Evolutionary conservation across 37 sponge, comb jelly and placozoan species (phyloP).

Genomic region (Dysidea cf. avara): DNA sequence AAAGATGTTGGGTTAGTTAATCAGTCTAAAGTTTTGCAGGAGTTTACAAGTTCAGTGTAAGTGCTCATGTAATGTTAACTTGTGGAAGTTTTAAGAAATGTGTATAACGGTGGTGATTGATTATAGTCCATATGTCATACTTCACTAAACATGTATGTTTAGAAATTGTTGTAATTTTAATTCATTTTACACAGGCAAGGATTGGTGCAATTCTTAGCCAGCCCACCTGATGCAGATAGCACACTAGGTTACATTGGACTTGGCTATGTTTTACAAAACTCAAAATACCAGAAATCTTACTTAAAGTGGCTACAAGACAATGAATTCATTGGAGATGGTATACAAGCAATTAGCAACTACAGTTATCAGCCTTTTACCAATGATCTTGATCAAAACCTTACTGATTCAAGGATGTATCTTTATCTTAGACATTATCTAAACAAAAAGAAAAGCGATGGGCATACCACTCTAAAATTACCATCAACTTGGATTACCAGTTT

Average conservation of each 20-base stretch:
- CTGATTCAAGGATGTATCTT: conserved; percentile 42
- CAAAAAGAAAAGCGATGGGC: background rate
- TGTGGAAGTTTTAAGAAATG: no score
- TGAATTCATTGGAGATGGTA: conserved; percentile 3
- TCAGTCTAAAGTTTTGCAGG: no score
- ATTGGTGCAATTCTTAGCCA: no score
- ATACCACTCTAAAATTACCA: no score
- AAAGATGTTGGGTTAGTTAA: no score
- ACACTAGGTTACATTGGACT: conserved; percentile 55
- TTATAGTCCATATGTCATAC: no score
- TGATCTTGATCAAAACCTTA: background rate
- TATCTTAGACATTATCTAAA: conserved; percentile 38
- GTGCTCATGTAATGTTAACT: no score
- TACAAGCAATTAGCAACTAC: conserved; percentile 31
- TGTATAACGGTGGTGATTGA: no score
- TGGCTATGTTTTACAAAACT: conserved; percentile 28
- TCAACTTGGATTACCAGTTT: conserved; percentile 49
- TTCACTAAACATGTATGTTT: no score
- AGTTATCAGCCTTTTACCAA: conserved; percentile 37
- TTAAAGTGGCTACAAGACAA: conserved; percentile 25
- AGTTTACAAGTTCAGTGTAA: no score
- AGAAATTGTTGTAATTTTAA: no score
- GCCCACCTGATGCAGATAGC: conserved; percentile 53
- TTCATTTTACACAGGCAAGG: no score
- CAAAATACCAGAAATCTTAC: background rate